Conservation (phyloP, 2,888 invertebrate species). For the Morpho helenor region DNA sequence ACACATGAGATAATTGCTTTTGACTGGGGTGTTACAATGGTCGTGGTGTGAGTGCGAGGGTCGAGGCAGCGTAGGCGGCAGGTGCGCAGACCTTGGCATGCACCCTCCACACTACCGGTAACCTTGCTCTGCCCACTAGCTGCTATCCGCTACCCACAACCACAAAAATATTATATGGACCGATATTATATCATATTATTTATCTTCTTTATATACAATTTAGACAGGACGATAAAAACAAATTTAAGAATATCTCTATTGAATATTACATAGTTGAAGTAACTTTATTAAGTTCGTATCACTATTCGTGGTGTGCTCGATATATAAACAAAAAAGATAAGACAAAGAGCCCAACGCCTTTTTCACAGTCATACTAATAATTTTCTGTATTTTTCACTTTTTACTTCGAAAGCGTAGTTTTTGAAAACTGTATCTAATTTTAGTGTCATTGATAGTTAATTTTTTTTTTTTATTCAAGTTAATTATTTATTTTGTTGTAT, state of each 20-base stretch:
- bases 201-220: neutral
- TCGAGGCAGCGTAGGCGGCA: conserved; percentile 39
- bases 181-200: neutral
- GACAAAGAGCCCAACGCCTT: too few relatives aligned
- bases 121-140: conserved; percentile 43
- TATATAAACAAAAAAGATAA: neutral
- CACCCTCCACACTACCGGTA: conserved; percentile 58
- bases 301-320: neutral
- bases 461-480: too few relatives aligned
- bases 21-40: conserved; percentile 9
- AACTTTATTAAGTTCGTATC: neutral
- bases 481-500: too few relatives aligned
- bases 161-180: conserved; percentile 10
- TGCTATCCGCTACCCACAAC: conserved; percentile 12
- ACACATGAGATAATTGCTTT: conserved; percentile 9
- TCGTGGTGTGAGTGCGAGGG: conserved; percentile 31
- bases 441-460: too few relatives aligned
- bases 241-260: too few relatives aligned
- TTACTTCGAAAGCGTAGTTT: too few relatives aligned
- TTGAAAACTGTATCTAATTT: too few relatives aligned
- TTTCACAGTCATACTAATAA: too few relatives aligned
- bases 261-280: too few relatives aligned
- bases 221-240: too few relatives aligned
- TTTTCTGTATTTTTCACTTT: too few relatives aligned
- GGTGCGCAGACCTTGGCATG: conserved; percentile 51